Evolutionary conservation across 1,140 invertebrate genomes (phyloP).

Genomic region (Campoletis sonorensis): DNA sequence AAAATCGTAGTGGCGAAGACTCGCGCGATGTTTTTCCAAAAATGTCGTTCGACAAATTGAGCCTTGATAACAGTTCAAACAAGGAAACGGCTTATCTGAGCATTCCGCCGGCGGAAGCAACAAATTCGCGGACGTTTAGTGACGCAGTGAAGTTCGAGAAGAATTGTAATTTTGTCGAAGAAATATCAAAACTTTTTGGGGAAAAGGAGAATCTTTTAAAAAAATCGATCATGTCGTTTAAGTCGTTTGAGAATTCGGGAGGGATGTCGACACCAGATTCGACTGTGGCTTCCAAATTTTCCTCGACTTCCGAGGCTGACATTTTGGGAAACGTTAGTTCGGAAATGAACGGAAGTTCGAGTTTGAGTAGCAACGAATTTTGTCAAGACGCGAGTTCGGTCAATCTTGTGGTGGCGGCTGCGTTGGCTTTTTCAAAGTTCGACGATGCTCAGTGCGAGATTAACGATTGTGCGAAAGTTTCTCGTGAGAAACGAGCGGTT

Average conservation of each 20-base stretch:
- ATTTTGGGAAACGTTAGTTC: slow-evolving; percentile 32
- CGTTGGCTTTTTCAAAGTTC: slow-evolving; percentile 36
- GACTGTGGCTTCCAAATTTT: slow-evolving; percentile 4
- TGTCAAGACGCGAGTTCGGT: slow-evolving; percentile 29
- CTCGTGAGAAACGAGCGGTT: neutral
- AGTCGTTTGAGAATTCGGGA: neutral
- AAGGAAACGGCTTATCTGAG: neutral
- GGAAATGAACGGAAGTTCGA: slow-evolving; percentile 43
- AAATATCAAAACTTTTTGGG: slow-evolving; percentile 2
- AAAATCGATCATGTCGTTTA: neutral
- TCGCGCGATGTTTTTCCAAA: neutral
- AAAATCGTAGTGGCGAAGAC: slow-evolving; percentile 14
- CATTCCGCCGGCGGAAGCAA: neutral
- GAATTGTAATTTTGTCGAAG: neutral
- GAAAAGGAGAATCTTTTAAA: neutral
- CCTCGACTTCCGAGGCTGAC: slow-evolving; percentile 35
- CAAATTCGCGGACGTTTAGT: neutral
- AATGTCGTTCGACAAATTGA: neutral
- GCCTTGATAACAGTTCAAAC: neutral
- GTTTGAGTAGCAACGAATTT: neutral
- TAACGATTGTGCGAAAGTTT: slow-evolving; percentile 11
- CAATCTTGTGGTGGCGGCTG: slow-evolving; percentile 26
- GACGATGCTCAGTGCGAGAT: neutral
- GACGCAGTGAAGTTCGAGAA: neutral
- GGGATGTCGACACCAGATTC: neutral